A percentile compares a stretch with the other conserved stretches of the same genome.
Evolutionary conservation across 2,797 vertebrate species (phyloP).

Genomic region (Poeciliopsis infans): DNA sequence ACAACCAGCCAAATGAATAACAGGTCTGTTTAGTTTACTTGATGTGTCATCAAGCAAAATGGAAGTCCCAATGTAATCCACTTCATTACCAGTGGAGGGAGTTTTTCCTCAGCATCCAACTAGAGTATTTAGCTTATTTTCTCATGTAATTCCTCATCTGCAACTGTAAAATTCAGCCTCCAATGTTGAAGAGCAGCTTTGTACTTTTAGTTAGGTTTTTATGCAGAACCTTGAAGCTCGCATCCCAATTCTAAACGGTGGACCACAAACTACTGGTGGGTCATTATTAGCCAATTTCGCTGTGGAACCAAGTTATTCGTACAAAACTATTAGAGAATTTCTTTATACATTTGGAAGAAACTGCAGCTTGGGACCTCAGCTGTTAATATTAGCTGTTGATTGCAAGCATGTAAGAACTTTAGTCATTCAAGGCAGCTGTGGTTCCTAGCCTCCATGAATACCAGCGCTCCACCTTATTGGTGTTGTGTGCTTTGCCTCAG

Average conservation of each 20-base stretch:
- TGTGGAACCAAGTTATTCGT: too few relatives aligned
- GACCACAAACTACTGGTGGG: neutral
- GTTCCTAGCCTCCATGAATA: neutral
- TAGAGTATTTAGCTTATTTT: neutral
- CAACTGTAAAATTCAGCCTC: neutral
- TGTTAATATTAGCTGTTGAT: neutral
- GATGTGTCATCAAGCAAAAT: neutral
- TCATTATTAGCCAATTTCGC: too few relatives aligned
- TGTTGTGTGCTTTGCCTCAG: neutral
- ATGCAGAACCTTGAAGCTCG: neutral
- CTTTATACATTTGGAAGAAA: too few relatives aligned
- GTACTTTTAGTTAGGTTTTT: neutral
- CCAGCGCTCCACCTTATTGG: neutral
- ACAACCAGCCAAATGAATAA: neutral
- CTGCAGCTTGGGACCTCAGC: too few relatives aligned
- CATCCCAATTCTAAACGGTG: neutral
- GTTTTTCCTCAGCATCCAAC: neutral
- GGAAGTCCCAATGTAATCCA: neutral
- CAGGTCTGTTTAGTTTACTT: too few relatives aligned
- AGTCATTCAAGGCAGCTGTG: neutral
- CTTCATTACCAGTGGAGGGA: neutral
- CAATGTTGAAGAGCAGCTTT: neutral
- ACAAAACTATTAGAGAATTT: too few relatives aligned
- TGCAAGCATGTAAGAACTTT: neutral
- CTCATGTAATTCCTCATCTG: neutral